Evolutionary conservation across 2,797 vertebrate genomes (phyloP), one percentile per base, ranked within the genome.

Genomic region (Melanotaenia parkinsoni): DNA sequence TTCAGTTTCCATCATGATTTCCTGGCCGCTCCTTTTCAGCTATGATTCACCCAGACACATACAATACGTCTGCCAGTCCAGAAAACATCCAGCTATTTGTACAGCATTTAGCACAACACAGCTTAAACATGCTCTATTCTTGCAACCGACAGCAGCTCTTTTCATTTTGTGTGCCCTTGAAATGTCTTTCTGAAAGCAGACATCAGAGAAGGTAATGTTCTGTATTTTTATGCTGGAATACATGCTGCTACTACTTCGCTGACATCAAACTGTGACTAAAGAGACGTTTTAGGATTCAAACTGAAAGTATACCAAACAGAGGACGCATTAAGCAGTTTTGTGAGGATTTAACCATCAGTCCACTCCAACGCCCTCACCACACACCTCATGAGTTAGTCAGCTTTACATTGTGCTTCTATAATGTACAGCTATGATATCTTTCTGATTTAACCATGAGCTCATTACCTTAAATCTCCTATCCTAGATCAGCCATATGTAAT

Each of bases 1-100:
- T 71, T 51, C 30, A 60, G 38, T 77, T 75, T 53, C 38, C 69
- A 50, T 79, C 70, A 74, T 30, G 64, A 62, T 45, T 30, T 30
- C 37, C 22, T 56, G 67, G 40, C 60, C 62, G 53, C 58, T 62
- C 38, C 71, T 74, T 61, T 57, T 58, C 59, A 65, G 60, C 20
- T 63, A 56, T 62, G 45, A 69, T 77, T 47, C 54, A 58, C 54
- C 63, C 38, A 58, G 58, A 51, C 37, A 33, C 43, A 45, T 18
- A 59, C 32, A 10, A 50, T 43, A 47, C 22, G 22, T 70, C 28
- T 24, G 35, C 4, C 30, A 28, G 63, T 67, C 40, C 11, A 35
- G 26, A 65, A 74, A 74, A 72, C 24, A 64, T 28, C 57, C 16
- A 18, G 38, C 51, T 26, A 69, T 40, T 66, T 67, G 35, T 35